Evolutionary conservation across 1,140 invertebrate species (phyloP).

Genomic region (Drosophila tristis): DNA sequence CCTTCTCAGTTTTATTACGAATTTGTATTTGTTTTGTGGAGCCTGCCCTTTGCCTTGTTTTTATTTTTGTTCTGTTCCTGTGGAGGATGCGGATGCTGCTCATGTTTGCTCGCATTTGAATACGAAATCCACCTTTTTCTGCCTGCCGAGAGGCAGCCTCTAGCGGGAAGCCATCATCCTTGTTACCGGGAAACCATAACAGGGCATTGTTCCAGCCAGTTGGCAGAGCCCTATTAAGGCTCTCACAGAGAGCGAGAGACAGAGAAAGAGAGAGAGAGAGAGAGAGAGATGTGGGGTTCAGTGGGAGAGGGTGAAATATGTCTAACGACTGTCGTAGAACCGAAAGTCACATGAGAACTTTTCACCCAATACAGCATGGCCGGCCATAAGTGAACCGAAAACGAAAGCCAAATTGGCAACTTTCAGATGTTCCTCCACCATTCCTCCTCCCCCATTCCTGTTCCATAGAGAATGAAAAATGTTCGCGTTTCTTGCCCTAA

Average conservation of each 20-base stretch:
- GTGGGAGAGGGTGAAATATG: conserved; percentile 29
- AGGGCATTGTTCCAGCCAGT: conserved; percentile 61
- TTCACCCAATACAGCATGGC: conserved; percentile 44
- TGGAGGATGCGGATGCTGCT: conserved; percentile 57
- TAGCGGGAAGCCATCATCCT: conserved; percentile 63
- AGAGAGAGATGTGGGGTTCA: neutral
- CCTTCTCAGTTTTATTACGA: no score
- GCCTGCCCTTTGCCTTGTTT: conserved; percentile 52
- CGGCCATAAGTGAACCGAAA: conserved; percentile 66
- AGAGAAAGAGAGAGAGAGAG: conserved; percentile 21
- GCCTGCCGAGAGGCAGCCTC: conserved; percentile 4
- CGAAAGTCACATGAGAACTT: conserved; percentile 68
- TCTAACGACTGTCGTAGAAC: conserved; percentile 30
- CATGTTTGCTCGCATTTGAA: conserved; percentile 78
- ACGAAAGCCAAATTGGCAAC: conserved; percentile 80
- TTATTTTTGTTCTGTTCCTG: conserved; percentile 37
- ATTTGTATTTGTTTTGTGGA: conserved; percentile 44
- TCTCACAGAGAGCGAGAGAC: neutral
- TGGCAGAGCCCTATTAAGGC: conserved; percentile 70
- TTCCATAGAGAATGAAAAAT: conserved; percentile 66
- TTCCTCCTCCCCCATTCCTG: conserved; percentile 9
- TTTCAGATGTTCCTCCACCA: conserved; percentile 22
- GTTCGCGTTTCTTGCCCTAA: conserved; percentile 71
- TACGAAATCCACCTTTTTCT: conserved; percentile 48
- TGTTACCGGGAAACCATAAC: conserved; percentile 63